Evolutionary conservation across 30 jellyfish, hydroid and myxozoan genomes (phyloP).

Genomic region (Turritopsis dohrnii): DNA sequence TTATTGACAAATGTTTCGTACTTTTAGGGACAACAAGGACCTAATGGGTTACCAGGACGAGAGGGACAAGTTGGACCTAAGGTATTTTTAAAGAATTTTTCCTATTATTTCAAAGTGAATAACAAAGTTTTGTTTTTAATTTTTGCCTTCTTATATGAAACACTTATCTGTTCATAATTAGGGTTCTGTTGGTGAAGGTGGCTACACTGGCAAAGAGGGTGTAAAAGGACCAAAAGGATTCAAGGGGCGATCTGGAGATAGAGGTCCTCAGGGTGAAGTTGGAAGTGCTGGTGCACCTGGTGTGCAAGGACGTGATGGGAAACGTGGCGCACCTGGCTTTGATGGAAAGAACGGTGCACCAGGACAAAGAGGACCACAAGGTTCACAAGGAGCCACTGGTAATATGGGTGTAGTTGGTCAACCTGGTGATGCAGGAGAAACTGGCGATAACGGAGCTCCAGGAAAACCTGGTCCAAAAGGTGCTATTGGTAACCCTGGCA

Average conservation of each 20-base stretch:
- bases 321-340: constrained; percentile 33
- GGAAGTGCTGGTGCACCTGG: constrained; percentile 33
- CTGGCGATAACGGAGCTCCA: constrained; percentile 12
- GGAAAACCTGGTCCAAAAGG: constrained; percentile 30
- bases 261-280: constrained; percentile 26
- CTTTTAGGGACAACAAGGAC: constrained; percentile 22
- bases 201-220: constrained; percentile 28
- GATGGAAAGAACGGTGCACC: constrained; percentile 34
- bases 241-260: constrained; percentile 31
- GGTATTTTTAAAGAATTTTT: background rate
- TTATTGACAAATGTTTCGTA: no score
- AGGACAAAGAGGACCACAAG: constrained; percentile 64
- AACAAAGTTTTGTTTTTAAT: background rate
- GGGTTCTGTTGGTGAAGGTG: constrained; percentile 26
- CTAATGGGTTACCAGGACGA: constrained; percentile 18
- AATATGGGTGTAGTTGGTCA: constrained; percentile 21
- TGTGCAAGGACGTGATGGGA: constrained; percentile 18
- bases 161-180: no score
- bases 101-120: background rate
- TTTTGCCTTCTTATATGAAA: background rate
- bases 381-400: constrained; percentile 55
- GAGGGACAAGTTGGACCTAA: constrained; percentile 22
- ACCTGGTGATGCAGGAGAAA: constrained; percentile 15
- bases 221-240: constrained; percentile 27
- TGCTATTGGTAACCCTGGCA: constrained; percentile 13